Percentiles rank a stretch among this genome's conserved stretches.
Conservation (phyloP, 1,140 invertebrate species). For the Mercenaria mercenaria region DNA sequence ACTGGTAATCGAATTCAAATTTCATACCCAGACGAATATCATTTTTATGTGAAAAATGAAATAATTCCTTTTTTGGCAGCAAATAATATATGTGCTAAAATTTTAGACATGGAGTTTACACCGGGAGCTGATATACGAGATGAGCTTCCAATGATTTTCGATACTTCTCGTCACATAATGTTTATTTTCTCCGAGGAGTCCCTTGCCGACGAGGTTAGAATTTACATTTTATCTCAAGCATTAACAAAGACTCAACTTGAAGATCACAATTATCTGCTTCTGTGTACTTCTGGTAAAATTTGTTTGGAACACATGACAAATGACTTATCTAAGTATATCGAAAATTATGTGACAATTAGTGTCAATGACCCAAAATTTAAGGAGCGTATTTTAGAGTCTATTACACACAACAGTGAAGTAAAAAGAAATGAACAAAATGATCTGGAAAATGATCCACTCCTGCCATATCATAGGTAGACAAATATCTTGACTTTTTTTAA, state of each 20-base stretch:
- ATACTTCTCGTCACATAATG: not conserved
- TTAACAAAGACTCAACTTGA: not conserved
- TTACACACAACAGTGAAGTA: not conserved
- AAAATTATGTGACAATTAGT: conserved; percentile 9
- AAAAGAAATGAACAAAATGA: not conserved
- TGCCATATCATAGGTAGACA: no score
- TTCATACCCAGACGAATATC: not conserved
- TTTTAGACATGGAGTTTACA: not conserved
- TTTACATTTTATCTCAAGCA: conserved; percentile 1
- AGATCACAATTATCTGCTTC: not conserved
- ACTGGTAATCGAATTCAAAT: not conserved
- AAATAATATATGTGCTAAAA: not conserved
- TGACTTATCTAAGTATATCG: not conserved
- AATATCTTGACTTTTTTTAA: no score
- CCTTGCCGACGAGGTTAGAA: not conserved
- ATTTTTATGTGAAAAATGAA: not conserved
- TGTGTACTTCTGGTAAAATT: not conserved
- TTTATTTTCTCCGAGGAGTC: not conserved
- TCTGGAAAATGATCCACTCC: not conserved
- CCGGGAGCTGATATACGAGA: conserved; percentile 3
- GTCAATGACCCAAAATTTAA: not conserved
- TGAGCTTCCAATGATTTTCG: not conserved
- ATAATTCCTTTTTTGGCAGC: not conserved
- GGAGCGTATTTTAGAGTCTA: not conserved
- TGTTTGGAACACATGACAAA: not conserved